Evolutionary conservation across 2,113 vertebrate genomes (phyloP).

Genomic region (Elgaria multicarinata): DNA sequence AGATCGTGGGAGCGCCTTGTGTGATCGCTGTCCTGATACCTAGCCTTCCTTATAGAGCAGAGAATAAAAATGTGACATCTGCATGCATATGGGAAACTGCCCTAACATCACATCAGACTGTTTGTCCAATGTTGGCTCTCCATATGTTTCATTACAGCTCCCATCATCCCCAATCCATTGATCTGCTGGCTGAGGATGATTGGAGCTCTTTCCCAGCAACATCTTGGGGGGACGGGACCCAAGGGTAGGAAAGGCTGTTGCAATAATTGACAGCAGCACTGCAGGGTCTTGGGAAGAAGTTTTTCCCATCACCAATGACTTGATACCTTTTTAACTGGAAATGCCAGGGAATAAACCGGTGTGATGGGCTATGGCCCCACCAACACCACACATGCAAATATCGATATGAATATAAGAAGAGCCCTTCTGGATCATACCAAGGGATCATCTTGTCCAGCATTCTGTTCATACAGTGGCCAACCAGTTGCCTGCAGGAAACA

Average conservation of each 20-base stretch:
- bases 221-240: too few relatives aligned
- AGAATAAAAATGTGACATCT: neutral
- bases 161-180: too few relatives aligned
- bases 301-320: neutral
- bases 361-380: too few relatives aligned
- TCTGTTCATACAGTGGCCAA: too few relatives aligned
- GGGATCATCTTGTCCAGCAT: too few relatives aligned
- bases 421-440: too few relatives aligned
- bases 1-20: too few relatives aligned
- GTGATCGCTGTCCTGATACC: neutral
- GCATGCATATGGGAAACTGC: neutral
- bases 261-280: neutral
- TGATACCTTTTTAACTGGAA: neutral
- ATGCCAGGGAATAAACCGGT: neutral
- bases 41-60: neutral
- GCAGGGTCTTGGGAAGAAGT: neutral
- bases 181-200: too few relatives aligned
- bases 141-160: neutral
- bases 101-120: neutral
- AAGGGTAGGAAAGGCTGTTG: too few relatives aligned
- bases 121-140: neutral
- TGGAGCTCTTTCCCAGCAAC: too few relatives aligned
- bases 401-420: neutral
- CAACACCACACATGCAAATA: neutral
- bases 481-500: too few relatives aligned